Conservation (phyloP, 2,888 invertebrate species). For the Synergus itoensis region DNA sequence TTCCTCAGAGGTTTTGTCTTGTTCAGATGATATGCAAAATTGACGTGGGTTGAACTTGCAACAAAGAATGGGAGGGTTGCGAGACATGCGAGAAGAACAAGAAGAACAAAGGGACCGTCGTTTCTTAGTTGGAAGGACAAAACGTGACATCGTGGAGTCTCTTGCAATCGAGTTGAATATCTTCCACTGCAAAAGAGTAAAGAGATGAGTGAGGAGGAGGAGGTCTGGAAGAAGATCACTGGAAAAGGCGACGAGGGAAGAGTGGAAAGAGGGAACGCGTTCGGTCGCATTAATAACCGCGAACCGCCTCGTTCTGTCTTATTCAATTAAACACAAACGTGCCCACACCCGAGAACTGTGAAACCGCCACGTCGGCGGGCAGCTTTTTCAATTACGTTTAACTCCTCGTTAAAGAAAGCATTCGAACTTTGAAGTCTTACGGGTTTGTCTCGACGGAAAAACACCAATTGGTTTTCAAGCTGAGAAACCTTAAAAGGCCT, state of each 20-base stretch:
- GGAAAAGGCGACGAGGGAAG: slow-evolving; percentile 25
- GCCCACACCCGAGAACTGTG: slow-evolving; percentile 59
- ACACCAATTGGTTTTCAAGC: not conserved
- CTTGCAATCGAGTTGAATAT: slow-evolving; percentile 7
- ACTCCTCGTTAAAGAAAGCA: slow-evolving; percentile 60
- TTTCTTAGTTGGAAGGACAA: slow-evolving; percentile 24
- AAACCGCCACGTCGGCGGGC: slow-evolving; percentile 56
- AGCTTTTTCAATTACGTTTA: slow-evolving; percentile 61
- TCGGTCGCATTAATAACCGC: slow-evolving; percentile 64
- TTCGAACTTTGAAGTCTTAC: slow-evolving; percentile 43
- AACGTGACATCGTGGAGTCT: slow-evolving; percentile 28
- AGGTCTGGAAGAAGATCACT: slow-evolving; percentile 44
- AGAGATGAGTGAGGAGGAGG: slow-evolving; percentile 1
- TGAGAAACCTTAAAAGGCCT: not conserved
- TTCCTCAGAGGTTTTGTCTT: not conserved
- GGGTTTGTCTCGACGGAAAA: slow-evolving; percentile 8
- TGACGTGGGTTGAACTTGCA: slow-evolving; percentile 3
- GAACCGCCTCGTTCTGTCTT: slow-evolving; percentile 62
- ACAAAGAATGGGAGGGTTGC: not conserved
- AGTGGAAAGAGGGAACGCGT: slow-evolving; percentile 55
- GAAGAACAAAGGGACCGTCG: slow-evolving; percentile 21
- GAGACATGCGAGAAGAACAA: slow-evolving; percentile 8
- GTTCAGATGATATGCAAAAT: not conserved
- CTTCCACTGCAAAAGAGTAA: not conserved
- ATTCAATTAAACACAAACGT: slow-evolving; percentile 69